Evolutionary conservation across 2,797 vertebrate species (phyloP).

Genomic region (Pempheris klunzingeri): DNA sequence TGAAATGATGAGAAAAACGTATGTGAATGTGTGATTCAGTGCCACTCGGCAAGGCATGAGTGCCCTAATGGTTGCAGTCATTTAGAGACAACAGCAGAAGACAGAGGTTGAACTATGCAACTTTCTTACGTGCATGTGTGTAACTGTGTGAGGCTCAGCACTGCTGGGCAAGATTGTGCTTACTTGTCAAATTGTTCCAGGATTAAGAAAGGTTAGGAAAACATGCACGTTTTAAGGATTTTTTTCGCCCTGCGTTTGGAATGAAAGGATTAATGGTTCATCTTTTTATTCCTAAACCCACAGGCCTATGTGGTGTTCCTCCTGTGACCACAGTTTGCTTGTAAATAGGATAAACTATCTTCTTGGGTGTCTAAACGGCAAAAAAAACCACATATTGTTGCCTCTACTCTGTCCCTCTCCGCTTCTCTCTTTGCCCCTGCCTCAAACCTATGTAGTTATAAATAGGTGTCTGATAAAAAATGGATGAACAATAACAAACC

Average conservation of each 20-base stretch:
- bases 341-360: constrained; percentile 32
- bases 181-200: constrained; percentile 46
- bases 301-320: constrained; percentile 25
- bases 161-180: constrained; percentile 30
- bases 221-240: constrained; percentile 24
- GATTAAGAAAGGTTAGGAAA: constrained; percentile 48
- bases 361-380: constrained; percentile 16
- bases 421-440: constrained; percentile 44
- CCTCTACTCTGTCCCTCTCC: constrained; percentile 17
- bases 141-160: constrained; percentile 22
- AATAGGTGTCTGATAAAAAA: constrained; percentile 79
- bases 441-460: constrained; percentile 71
- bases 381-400: neutral
- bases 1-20: constrained; percentile 22
- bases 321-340: constrained; percentile 28
- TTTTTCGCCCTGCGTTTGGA: constrained; percentile 21
- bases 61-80: constrained; percentile 27
- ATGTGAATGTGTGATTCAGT: constrained; percentile 31
- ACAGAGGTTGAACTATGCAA: constrained; percentile 45
- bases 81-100: constrained; percentile 21
- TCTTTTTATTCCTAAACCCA: constrained; percentile 27
- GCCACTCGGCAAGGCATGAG: constrained; percentile 33
- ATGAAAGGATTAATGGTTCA: constrained; percentile 8
- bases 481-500: constrained; percentile 80
- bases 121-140: constrained; percentile 19